phyloP scores from a whole-genome alignment of 2,888 invertebrate species.

The Drosophila picticornis region DNA sequence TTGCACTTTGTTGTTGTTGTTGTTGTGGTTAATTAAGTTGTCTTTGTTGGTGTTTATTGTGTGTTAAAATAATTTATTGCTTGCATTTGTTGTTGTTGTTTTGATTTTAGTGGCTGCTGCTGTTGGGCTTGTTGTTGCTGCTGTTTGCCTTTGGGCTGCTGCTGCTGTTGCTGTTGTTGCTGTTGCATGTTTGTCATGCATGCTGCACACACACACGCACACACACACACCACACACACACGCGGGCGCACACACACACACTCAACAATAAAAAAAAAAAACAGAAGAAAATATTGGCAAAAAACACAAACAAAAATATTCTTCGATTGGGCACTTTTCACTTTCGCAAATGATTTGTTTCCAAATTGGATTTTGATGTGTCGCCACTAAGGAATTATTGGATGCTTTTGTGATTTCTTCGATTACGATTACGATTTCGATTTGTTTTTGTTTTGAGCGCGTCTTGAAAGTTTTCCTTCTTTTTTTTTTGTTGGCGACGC shows the following conservation, averaged over 20 bases:
- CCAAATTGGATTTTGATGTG: not conserved
- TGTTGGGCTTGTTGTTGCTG: constrained; percentile 24
- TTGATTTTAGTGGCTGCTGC: constrained; percentile 12
- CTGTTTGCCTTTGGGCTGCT: constrained; percentile 21
- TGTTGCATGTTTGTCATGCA: constrained; percentile 41
- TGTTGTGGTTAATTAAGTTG: not conserved
- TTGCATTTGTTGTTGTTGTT: constrained; percentile 22
- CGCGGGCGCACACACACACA: constrained; percentile 13
- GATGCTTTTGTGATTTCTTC: not conserved
- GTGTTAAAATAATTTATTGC: constrained; percentile 10
- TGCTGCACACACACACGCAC: constrained; percentile 38
- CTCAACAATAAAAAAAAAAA: constrained; percentile 22
- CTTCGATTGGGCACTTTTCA: constrained; percentile 2
- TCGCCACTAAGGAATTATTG: not conserved
- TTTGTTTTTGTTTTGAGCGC: constrained; percentile 6
- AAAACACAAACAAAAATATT: constrained; percentile 5
- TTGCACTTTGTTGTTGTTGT: not conserved
- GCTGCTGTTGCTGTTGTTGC: constrained; percentile 1
- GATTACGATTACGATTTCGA: not conserved
- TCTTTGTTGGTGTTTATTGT: constrained; percentile 24
- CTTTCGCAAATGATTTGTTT: not conserved
- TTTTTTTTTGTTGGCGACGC: constrained; percentile 9
- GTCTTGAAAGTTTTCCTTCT: constrained; percentile 25
- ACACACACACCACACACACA: constrained; percentile 7
- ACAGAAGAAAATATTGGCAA: constrained; percentile 12